Evolutionary conservation across 2,113 vertebrate species (phyloP).

Genomic region (Callorhinus ursinus): DNA sequence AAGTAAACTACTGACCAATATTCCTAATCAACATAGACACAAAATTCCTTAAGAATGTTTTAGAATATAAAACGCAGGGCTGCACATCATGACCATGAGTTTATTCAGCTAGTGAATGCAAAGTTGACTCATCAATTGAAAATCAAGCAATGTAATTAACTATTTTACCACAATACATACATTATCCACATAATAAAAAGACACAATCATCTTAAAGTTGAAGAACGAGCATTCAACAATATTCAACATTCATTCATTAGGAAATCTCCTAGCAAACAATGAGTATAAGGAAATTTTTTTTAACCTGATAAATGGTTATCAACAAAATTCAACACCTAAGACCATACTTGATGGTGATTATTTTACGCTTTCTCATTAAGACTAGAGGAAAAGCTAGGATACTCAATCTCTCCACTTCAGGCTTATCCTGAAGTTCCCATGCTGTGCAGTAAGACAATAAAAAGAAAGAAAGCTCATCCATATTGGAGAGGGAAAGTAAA

Average conservation of each 20-base stretch:
- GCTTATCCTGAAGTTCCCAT: not conserved
- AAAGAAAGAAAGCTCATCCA: not conserved
- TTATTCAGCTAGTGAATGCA: not conserved
- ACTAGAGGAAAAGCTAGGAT: not conserved
- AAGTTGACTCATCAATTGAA: not conserved
- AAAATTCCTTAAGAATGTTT: not conserved
- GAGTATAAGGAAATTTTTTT: not conserved
- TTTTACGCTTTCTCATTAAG: not conserved
- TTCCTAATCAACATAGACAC: not conserved
- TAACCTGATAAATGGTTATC: not conserved
- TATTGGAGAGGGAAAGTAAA: not conserved
- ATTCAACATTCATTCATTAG: not conserved
- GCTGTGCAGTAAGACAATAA: not conserved
- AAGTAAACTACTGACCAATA: not conserved
- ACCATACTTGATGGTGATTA: not conserved
- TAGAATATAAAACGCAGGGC: not conserved
- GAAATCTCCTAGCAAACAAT: not conserved
- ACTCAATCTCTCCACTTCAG: not conserved
- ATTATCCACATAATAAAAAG: not conserved
- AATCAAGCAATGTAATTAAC: not conserved
- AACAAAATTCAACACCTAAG: not conserved
- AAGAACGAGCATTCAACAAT: not conserved
- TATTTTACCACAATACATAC: not conserved
- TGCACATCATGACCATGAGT: not conserved
- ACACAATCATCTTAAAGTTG: not conserved